Conservation (phyloP, 2,113 vertebrate genomes). For the Microtus pennsylvanicus region DNA sequence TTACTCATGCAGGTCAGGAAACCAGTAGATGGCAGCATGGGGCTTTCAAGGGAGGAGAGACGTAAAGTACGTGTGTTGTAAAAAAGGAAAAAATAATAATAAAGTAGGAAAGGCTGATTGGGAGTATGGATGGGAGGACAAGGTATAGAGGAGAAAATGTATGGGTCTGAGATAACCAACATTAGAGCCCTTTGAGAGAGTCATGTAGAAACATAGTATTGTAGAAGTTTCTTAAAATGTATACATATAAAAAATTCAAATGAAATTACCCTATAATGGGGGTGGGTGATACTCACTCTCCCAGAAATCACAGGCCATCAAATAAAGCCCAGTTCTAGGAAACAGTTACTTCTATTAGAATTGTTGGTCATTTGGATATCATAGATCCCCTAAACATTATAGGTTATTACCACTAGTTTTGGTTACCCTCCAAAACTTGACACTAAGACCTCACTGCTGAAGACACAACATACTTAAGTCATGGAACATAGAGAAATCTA, state of each 20-base stretch:
- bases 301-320: not conserved
- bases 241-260: not conserved
- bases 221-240: not conserved
- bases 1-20: not conserved
- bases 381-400: not conserved
- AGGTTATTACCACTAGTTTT: not conserved
- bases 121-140: not conserved
- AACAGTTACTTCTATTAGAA: not conserved
- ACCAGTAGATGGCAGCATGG: slow-evolving; percentile 2
- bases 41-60: not conserved
- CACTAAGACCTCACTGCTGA: not conserved
- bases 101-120: not conserved
- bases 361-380: not conserved
- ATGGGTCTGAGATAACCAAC: not conserved
- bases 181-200: not conserved
- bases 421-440: not conserved
- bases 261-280: not conserved
- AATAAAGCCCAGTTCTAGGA: not conserved
- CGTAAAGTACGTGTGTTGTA: too few relatives aligned
- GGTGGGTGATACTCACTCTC: not conserved
- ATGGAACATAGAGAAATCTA: not conserved
- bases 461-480: not conserved
- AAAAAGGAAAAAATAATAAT: not conserved
- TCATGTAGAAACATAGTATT: not conserved
- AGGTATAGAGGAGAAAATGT: not conserved